Conservation (phyloP, 2,797 vertebrate species). For the Pipistrellus nathusii region DNA sequence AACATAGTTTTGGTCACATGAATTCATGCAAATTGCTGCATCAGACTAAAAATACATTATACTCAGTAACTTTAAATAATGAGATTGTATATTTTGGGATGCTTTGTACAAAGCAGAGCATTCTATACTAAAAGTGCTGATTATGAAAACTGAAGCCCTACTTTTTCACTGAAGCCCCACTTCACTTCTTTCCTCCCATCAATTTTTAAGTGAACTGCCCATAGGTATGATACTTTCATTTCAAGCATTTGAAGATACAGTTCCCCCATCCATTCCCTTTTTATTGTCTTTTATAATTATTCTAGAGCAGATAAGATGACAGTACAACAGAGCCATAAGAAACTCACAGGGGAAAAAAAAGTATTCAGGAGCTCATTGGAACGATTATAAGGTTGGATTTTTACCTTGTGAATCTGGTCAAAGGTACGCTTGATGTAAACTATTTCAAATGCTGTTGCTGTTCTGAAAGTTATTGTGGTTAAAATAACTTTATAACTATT, state of each 20-base stretch:
- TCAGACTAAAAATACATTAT: slow-evolving; percentile 57
- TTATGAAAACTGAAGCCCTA: slow-evolving; percentile 19
- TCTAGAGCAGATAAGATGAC: background rate
- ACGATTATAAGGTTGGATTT: background rate
- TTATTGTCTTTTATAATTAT: background rate
- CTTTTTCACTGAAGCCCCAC: slow-evolving; percentile 13
- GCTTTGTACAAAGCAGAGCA: slow-evolving; percentile 31
- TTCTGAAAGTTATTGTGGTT: background rate
- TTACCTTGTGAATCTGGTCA: background rate
- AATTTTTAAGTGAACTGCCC: background rate
- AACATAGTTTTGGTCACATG: slow-evolving; percentile 51
- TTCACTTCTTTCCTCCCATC: background rate
- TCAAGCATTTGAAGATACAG: slow-evolving; percentile 9
- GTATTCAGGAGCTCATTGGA: background rate
- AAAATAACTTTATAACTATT: slow-evolving; percentile 1
- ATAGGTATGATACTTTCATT: background rate
- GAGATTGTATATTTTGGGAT: slow-evolving; percentile 20
- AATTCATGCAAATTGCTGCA: slow-evolving; percentile 49
- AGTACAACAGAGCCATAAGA: background rate
- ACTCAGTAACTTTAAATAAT: slow-evolving; percentile 63
- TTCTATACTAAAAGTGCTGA: slow-evolving; percentile 46
- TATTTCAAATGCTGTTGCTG: background rate
- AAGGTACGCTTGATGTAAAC: slow-evolving; percentile 2
- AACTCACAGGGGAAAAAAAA: background rate
- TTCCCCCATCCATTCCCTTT: background rate